Base-by-base conservation (phyloP, 23 tunicate species). In the Clavelina lepadiformis region DNA sequence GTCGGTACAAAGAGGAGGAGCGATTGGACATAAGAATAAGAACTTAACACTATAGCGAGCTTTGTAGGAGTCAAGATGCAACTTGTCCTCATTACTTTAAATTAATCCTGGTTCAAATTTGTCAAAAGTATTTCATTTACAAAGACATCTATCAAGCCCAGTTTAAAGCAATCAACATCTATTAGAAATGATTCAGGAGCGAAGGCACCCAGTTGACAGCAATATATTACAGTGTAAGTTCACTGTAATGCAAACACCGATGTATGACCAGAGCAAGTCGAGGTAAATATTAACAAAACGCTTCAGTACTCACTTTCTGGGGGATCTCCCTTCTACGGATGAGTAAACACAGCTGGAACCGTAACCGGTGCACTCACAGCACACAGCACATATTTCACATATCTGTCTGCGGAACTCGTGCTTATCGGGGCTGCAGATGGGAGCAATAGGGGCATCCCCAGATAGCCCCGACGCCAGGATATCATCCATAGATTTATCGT, bases 401-500 rank as follows among this genome's bases (percentile, higher is more conserved):
- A 68, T 69, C 1, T 73, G 80, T 47, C 29, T 73, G 63, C 34
- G 58, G 75, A 74, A 82, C 45, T 82, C 58, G 54, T 82, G 89
- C 38, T 82, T 82, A 31, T 73, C 71, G 1, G 80, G 80, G 53
- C 80, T 72, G 57, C 89, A 82, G 19, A 82, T 65, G 29, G 89
- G 89, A 30, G 80, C 89, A 33, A 41, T 61, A 3, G 70, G 63
- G 30, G 74, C 80, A 54, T 61, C 69, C 0, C 44, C 5, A 0
- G 73, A 36, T 23, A 60, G 36, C 7, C 2, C 50, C 31, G 26
- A 47, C 19, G 76, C 35, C 3, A 63, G 31, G 20, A 64, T 24
- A 31, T 80, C 86, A 7, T 80, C 86, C 66, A 80, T 71, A 3
- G 86, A 80, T 71, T 80, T 80, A 27, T 80, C 86, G 1, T 80